phyloP scores from a whole-genome alignment of 1,140 invertebrate genomes.

The Archivesica marissinica region DNA sequence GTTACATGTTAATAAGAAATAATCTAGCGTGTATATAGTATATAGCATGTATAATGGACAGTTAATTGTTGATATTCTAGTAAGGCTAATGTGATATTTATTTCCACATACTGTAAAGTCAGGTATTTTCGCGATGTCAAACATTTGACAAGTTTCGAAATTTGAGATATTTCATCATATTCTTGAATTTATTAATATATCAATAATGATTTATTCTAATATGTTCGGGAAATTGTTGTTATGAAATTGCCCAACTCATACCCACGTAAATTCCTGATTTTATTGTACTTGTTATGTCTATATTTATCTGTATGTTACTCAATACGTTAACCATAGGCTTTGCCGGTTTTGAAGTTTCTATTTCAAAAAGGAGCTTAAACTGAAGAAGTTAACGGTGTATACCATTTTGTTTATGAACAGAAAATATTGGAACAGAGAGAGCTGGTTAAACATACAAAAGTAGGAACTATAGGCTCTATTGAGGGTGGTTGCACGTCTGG shows the following conservation, averaged over 20 bases:
- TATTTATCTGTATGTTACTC: slow-evolving; percentile 19
- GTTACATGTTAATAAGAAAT: not conserved
- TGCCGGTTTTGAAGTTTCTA: not conserved
- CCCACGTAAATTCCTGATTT: not conserved
- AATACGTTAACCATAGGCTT: slow-evolving; percentile 13
- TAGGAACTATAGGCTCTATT: not conserved
- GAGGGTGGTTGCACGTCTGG: not conserved
- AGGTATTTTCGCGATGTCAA: too few relatives aligned
- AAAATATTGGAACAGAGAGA: not conserved
- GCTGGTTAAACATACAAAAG: not conserved
- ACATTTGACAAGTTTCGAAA: too few relatives aligned
- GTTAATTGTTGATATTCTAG: slow-evolving; percentile 32
- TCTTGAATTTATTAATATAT: too few relatives aligned
- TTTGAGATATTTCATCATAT: too few relatives aligned
- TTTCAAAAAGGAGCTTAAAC: too few relatives aligned
- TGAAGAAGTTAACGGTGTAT: too few relatives aligned
- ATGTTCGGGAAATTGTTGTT: too few relatives aligned
- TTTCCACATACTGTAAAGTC: too few relatives aligned
- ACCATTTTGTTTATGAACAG: too few relatives aligned
- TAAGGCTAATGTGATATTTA: slow-evolving; percentile 35
- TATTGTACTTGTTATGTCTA: slow-evolving; percentile 4
- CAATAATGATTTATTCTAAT: too few relatives aligned
- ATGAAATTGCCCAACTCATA: too few relatives aligned
- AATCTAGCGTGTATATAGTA: slow-evolving; percentile 3
- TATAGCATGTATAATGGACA: slow-evolving; percentile 19